Evolutionary conservation across 2,797 vertebrate species (phyloP), one percentile per base, ranked within the genome.

Genomic region (Lithobates pipiens): DNA sequence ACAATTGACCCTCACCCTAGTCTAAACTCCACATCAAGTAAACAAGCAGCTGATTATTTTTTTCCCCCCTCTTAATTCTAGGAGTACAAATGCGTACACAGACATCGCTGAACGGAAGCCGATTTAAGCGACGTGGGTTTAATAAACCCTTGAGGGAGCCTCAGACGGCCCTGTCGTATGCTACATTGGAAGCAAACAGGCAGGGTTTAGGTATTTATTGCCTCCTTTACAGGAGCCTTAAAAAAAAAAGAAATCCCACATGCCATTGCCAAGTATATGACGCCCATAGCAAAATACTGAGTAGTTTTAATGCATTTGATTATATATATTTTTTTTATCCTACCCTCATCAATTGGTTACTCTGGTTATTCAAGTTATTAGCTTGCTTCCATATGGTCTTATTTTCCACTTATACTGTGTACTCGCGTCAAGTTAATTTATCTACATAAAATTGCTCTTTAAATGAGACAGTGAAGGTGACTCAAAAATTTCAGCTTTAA

Each of bases 401-500:
- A 25, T 29, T 27, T 71, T 57, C 25, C 10, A 32, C 9, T 67
- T 0, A 72, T 25, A 32, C 23, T 10, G 44, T 80, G 10, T 81
- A 72, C 13, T 16, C 5, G 15, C 15, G 18, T 54, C 50, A 61
- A 23, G 54, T 7, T 57, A 16, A 32, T 57, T 23, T 61, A 61
- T 61, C 54, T 23, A 61, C 54, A 61, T 16, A 54, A 18, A 54
- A 54, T 18, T n/a, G 21, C 16, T 32, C 32, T 42, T 36, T 73
- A 65, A 82, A 73, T 71, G 44, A 54, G 39, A 72, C 69, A 77
- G 46, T 63, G 72, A 82, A 71, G 74, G 46, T 27, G 29, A 71
- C 67, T 16, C 21, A 75, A 81, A 29, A 57, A 65, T 76, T 71
- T 61, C 77, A 81, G 71, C 74, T 39, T 68, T 74, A 50, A 57